Base-by-base conservation (phyloP, 2,113 vertebrate genomes). In the Chascanopsetta lugubris region DNA sequence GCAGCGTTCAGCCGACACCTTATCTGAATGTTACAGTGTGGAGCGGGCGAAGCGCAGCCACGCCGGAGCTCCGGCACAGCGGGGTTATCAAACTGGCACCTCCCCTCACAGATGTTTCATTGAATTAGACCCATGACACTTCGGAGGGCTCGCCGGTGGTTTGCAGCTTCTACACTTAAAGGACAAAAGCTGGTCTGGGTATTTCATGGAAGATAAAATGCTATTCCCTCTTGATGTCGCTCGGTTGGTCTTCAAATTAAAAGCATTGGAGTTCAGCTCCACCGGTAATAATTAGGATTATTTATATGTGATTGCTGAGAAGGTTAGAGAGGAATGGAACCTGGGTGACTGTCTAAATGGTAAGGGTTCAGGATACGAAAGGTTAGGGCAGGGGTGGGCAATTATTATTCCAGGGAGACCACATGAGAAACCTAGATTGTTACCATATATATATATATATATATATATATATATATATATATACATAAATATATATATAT, bases 21-120 rank as follows among this genome's bases (percentile, higher is more conserved):
- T 84, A 79, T 82, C 80, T 76, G 53, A 78, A 82, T 63, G 58
- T 69, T 66, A 54, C 77, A 84, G 74, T 45, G 55, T 49, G 54
- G 63, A 75, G 65, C 18, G 50, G 55, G 32, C 2, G 24, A 25
- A 15, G 2, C 10, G 2, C 51, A 65, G n/a, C n/a, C 24, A 38
- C 29, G 34, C 17, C 1, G n/a, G n/a, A 60, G 50, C 59, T 72
- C 46, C 26, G 43, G 57, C 61, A 50, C n/a, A 40, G 62, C 10
- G 24, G 70, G 65, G 71, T 79, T 80, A 82, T 77, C 79, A 66
- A 63, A 42, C 25, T 68, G 82, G 66, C 72, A 54, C 59, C 67
- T 70, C 69, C 56, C 59, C 61, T 71, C 77, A 72, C 69, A 69
- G 73, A 77, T 72, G 66, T 77, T 71, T 51, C 5, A 12, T 53